Base-by-base conservation (phyloP, 2,888 invertebrate species). In the Phania funesta region DNA sequence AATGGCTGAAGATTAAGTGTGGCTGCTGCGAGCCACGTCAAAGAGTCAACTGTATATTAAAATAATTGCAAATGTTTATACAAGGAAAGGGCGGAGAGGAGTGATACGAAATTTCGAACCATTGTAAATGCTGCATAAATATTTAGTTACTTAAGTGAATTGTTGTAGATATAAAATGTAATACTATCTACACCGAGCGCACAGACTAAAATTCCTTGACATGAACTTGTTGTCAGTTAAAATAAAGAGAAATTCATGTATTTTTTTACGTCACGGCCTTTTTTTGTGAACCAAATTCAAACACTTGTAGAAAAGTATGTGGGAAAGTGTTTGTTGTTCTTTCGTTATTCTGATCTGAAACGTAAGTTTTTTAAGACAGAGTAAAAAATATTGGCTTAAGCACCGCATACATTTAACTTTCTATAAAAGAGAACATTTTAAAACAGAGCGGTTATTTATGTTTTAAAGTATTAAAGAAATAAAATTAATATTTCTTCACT, bases 1-100 rank as follows among this genome's bases (percentile, higher is more conserved):
- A 50, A 50, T 75, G 26, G 65, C 74, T 48, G 7, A 44, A 62
- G 52, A 60, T 67, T 67, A 67, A 67, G 64, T 65, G 64, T 56
- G 58, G 41, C 54, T 60, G 60, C 65, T 58, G 54, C 46, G 46
- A 60, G 54, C 41, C 52, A 50, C 44, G 77, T 68, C 68, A 32
- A 44, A 85, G 89, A 88, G 87, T 89, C 87, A 88, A 89, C 89
- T 88, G 87, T 90, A 86, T 90, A 90, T 89, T 89, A 90, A 89
- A 89, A 90, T 89, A 89, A 89, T 89, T 89, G 88, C 88, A 79
- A 52, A 58, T 54, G 65, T 77, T 83, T 77, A 65, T 54, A 16
- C 18, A 24, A 26, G 32, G 11, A 74, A 56, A 44, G 3, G 26
- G n/a, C 1, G 18, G 13, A 22, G 20, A 11, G 7, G 6, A 24